phyloP scores from a whole-genome alignment of 2,113 vertebrate genomes.

The Grus americana region DNA sequence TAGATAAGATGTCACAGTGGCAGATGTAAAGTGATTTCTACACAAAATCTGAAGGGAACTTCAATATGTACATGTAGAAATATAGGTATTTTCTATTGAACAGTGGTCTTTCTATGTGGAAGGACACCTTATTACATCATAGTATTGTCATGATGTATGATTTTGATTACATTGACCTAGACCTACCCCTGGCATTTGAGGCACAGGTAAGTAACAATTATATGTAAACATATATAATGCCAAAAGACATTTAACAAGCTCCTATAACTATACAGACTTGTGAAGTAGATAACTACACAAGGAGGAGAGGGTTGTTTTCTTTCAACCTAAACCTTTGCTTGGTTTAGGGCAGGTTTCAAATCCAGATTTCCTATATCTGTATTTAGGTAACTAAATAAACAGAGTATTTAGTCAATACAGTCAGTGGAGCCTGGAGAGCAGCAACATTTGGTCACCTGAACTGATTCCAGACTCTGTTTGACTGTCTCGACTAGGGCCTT shows the following conservation, averaged over 20 bases:
- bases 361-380: not conserved
- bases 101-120: not conserved
- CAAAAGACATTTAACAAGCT: not conserved
- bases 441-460: not conserved
- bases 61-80: not conserved
- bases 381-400: not conserved
- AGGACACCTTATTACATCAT: not conserved
- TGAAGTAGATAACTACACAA: not conserved
- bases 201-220: not conserved
- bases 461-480: not conserved
- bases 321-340: not conserved
- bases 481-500: not conserved
- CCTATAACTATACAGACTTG: not conserved
- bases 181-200: not conserved
- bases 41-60: not conserved
- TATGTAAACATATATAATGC: not conserved
- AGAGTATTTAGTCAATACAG: not conserved
- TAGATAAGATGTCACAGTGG: not conserved
- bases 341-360: not conserved
- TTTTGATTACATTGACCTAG: not conserved
- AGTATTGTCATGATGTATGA: not conserved
- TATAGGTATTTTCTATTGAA: not conserved
- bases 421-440: not conserved
- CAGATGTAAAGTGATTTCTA: not conserved
- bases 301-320: not conserved